phyloP scores from a whole-genome alignment of 2,113 vertebrate species.

The Cygnus atratus region DNA sequence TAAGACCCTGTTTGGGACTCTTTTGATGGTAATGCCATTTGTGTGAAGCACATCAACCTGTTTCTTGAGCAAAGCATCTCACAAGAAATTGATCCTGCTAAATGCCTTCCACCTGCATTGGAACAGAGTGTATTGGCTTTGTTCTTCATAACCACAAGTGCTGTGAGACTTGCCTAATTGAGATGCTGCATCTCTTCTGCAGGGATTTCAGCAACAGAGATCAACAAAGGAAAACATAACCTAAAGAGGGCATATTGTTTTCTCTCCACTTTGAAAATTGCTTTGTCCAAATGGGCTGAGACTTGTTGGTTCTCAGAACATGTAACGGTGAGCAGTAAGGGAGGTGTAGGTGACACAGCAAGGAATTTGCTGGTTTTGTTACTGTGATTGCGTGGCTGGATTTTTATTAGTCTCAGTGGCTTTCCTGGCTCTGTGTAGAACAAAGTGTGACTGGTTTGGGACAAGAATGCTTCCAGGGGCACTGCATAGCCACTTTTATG shows the following conservation, averaged over 20 bases:
- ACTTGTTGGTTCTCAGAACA: background rate
- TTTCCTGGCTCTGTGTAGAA: background rate
- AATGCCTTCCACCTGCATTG: background rate
- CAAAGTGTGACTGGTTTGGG: background rate
- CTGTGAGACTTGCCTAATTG: background rate
- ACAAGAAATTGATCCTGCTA: background rate
- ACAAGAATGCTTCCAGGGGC: background rate
- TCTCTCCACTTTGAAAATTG: background rate
- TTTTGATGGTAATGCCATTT: background rate
- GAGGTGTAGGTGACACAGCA: accelerated
- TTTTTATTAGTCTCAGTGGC: background rate
- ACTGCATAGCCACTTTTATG: background rate
- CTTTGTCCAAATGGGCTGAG: background rate
- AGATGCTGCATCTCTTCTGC: background rate
- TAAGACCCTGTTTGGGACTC: background rate
- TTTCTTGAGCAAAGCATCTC: background rate
- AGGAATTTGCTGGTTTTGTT: background rate
- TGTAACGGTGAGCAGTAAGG: background rate
- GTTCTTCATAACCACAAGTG: background rate
- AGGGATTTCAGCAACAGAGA: background rate
- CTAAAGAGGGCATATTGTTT: background rate
- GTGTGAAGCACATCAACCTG: background rate
- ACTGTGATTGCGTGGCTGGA: background rate
- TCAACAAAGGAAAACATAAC: background rate
- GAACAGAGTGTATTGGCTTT: background rate